phyloP scores from a whole-genome alignment of 2,888 invertebrate genomes.

The Slavum lentiscoides region DNA sequence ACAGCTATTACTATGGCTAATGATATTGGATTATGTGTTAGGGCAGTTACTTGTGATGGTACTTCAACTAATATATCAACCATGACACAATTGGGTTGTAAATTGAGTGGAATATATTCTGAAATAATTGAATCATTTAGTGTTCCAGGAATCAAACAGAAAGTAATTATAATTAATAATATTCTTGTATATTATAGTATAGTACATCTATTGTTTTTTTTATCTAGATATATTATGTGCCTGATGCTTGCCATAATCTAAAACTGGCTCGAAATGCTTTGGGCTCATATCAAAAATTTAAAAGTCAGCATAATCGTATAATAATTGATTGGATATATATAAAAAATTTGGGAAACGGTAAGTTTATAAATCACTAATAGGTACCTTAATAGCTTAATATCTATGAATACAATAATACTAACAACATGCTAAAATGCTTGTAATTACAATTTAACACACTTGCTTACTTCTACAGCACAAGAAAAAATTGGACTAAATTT shows the following conservation, averaged over 20 bases:
- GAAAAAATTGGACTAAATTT: neutral
- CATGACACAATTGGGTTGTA: neutral
- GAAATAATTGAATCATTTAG: neutral
- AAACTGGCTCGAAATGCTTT: constrained; percentile 13
- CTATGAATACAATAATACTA: no score
- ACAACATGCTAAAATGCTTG: neutral
- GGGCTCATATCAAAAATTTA: neutral
- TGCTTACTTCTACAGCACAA: neutral
- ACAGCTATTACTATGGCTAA: neutral
- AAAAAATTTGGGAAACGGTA: neutral
- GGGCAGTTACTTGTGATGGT: constrained; percentile 5
- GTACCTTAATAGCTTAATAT: no score
- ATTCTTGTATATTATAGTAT: no score
- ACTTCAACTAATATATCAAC: neutral
- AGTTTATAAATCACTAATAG: no score
- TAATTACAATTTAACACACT: neutral
- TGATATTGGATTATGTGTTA: neutral
- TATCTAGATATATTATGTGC: neutral
- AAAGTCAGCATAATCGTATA: neutral
- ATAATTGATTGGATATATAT: constrained; percentile 23
- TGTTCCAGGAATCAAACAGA: neutral
- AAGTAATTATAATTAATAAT: neutral
- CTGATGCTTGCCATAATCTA: constrained; percentile 5
- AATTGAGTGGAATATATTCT: neutral
- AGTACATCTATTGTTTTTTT: no score